Evolutionary conservation across 1,140 invertebrate species (phyloP).

Genomic region (Nasonia giraulti): DNA sequence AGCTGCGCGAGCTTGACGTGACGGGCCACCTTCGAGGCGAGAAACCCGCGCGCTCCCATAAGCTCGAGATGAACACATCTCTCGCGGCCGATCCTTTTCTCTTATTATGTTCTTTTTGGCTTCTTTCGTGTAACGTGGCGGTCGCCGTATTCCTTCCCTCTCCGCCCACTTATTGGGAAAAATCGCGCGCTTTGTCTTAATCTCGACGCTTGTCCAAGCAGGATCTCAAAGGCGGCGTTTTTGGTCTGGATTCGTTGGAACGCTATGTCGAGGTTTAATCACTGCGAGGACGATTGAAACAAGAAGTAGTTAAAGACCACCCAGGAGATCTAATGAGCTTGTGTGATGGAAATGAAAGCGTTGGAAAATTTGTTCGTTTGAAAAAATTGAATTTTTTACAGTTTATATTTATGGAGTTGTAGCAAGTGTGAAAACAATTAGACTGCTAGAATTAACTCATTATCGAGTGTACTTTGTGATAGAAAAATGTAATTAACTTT

Average conservation of each 20-base stretch:
- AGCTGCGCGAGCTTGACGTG: constrained; percentile 38
- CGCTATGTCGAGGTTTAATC: no score
- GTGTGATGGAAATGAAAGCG: no score
- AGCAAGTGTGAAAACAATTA: no score
- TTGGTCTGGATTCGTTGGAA: no score
- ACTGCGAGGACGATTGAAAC: no score
- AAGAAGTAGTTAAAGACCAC: no score
- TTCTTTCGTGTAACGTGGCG: neutral
- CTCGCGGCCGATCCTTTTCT: neutral
- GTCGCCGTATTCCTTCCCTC: neutral
- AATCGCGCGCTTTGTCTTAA: neutral
- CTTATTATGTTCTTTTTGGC: neutral
- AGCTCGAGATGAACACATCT: constrained; percentile 2
- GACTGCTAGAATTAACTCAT: no score
- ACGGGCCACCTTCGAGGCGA: constrained; percentile 25
- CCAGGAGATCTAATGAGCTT: no score
- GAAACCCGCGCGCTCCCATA: neutral
- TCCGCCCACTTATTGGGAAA: neutral
- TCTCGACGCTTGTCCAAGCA: neutral
- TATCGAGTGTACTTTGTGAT: no score
- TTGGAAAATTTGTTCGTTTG: neutral
- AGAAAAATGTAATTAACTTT: no score
- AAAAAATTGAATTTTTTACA: neutral
- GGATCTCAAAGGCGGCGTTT: no score
- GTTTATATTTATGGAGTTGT: neutral